Conservation (phyloP, 2,888 invertebrate genomes). For the Poecilobothrus nobilitatus region DNA sequence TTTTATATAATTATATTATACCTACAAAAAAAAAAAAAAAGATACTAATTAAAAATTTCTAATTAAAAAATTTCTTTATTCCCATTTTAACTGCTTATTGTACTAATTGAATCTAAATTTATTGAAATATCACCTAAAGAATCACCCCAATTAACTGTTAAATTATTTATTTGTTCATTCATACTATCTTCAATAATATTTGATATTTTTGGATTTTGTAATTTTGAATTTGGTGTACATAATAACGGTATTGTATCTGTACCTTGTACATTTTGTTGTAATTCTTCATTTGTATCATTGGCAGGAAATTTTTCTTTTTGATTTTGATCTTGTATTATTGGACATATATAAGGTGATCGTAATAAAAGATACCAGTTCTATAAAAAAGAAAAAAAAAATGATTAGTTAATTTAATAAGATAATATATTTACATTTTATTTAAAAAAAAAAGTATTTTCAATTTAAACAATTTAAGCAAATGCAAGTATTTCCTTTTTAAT, state of each 20-base stretch:
- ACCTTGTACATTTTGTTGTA: conserved; percentile 15
- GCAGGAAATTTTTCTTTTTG: conserved; percentile 21
- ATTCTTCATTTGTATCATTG: conserved; percentile 17
- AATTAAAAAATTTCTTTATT: background rate
- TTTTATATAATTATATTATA: background rate
- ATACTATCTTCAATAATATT: conserved; percentile 19
- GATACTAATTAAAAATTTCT: too few species aligned
- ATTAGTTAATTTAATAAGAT: too few species aligned
- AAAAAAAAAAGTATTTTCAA: too few species aligned
- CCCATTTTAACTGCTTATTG: conserved; percentile 25
- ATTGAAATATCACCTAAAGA: conserved; percentile 21
- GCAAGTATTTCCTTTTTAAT: too few species aligned
- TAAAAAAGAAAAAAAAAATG: conserved; percentile 5
- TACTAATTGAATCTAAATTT: conserved; percentile 26
- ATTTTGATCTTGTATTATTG: conserved; percentile 22
- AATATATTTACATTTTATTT: too few species aligned
- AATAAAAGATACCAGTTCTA: conserved; percentile 24
- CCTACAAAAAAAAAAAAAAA: background rate
- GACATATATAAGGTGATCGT: conserved; percentile 22
- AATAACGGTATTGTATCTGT: conserved; percentile 25
- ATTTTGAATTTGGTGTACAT: conserved; percentile 19
- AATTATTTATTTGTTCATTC: conserved; percentile 17
- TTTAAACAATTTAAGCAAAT: too few species aligned
- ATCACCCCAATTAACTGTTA: conserved; percentile 19
- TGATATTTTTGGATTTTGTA: conserved; percentile 15